phyloP scores from a whole-genome alignment of 2,113 vertebrate species.

The Tapirus terrestris region DNA sequence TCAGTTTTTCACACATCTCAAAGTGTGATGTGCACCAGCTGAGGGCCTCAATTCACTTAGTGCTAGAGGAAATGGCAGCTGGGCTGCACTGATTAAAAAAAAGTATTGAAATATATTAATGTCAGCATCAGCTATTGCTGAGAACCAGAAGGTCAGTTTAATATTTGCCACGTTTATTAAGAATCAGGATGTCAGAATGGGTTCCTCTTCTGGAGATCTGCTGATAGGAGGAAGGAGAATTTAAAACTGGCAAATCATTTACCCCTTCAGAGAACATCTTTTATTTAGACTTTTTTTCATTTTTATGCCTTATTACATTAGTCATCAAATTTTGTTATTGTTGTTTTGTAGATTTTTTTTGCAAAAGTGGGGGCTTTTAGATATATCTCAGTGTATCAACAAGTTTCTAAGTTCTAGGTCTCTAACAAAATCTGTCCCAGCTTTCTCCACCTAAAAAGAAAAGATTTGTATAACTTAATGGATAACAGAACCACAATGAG shows the following conservation, averaged over 20 bases:
- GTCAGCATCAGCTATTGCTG: constrained; percentile 68
- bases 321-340: neutral
- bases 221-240: constrained; percentile 1
- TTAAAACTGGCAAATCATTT: neutral
- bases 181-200: neutral
- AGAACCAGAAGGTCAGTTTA: constrained; percentile 77
- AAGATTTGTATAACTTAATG: neutral
- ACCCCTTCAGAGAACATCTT: neutral
- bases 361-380: neutral
- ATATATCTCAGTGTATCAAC: neutral
- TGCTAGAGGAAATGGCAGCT: constrained; percentile 78
- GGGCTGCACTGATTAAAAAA: constrained; percentile 58
- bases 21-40: constrained; percentile 60
- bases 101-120: constrained; percentile 76
- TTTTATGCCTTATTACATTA: neutral
- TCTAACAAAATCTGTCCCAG: constrained; percentile 13
- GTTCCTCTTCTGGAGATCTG: neutral
- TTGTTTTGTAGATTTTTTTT: neutral
- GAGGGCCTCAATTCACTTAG: constrained; percentile 81
- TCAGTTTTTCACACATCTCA: constrained; percentile 72
- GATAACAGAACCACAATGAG: neutral
- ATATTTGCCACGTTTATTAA: constrained; percentile 62
- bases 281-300: neutral
- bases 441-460: neutral
- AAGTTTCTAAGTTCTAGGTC: neutral